Conservation (phyloP, 2,888 invertebrate genomes). For the Anoncus sp. region DNA sequence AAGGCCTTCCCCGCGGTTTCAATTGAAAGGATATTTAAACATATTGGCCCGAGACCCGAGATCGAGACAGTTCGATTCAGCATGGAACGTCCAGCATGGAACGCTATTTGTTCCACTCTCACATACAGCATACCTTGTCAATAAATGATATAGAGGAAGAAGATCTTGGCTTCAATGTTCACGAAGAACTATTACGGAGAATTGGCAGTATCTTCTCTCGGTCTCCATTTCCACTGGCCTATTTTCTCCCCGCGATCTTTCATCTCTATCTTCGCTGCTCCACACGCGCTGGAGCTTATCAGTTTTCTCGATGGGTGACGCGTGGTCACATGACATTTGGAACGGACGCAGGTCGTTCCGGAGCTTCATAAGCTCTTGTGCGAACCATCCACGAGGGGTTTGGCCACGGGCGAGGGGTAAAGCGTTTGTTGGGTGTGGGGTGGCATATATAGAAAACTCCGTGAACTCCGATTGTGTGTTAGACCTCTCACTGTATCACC, state of each 20-base stretch:
- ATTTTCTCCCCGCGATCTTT: conserved; percentile 14
- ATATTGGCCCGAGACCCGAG: not conserved
- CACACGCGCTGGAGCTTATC: conserved; percentile 33
- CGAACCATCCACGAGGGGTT: conserved; percentile 11
- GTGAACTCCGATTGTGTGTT: conserved; percentile 11
- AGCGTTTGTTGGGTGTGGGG: conserved; percentile 8
- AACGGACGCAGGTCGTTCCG: conserved; percentile 33
- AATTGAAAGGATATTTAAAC: conserved; percentile 2
- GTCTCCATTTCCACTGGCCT: conserved; percentile 22
- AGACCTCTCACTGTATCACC: not conserved
- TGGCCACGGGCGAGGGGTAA: not conserved
- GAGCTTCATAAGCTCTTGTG: conserved; percentile 37
- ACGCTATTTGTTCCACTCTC: not conserved
- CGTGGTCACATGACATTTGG: conserved; percentile 42
- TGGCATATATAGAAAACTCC: conserved; percentile 12
- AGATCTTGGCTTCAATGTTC: conserved; percentile 21
- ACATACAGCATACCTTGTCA: not conserved
- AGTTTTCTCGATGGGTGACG: conserved; percentile 29
- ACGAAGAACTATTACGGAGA: conserved; percentile 24
- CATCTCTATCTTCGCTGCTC: conserved; percentile 22
- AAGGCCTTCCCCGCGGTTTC: not conserved
- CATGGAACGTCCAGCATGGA: not conserved
- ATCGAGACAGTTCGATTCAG: not conserved
- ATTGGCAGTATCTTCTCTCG: conserved; percentile 17
- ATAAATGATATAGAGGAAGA: conserved; percentile 14